A percentile compares a stretch with the other conserved stretches of the same genome.
These are phyloP conservation scores for Sylvietta virens DNA, from an alignment of 2,113 vertebrate species.

Conservation along the genomic window DNA sequence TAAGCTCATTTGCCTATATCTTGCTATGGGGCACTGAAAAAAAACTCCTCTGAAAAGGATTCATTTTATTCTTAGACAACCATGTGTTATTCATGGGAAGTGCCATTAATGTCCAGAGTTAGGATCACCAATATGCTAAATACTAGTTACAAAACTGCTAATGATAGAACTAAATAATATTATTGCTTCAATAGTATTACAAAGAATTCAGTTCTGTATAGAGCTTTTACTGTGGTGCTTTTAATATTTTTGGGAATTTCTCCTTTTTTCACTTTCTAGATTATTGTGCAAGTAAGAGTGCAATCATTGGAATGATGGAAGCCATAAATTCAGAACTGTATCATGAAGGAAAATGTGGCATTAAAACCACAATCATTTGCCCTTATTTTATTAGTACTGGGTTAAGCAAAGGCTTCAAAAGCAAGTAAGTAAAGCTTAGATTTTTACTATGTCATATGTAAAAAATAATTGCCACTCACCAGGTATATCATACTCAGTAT, in stretches of 20 bases:
- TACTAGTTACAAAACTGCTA: background rate
- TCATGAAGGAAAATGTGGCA: conserved; percentile 70
- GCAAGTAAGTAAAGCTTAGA: conserved; percentile 63
- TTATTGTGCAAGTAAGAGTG: conserved; percentile 76
- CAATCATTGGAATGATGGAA: conserved; percentile 78
- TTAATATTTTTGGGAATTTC: background rate
- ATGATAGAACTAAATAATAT: background rate
- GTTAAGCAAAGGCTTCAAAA: conserved; percentile 74
- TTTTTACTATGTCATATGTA: background rate
- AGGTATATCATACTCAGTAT: background rate
- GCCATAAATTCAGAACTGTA: conserved; percentile 76
- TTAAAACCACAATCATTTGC: conserved; percentile 85
- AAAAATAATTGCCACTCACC: background rate
- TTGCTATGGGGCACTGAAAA: background rate
- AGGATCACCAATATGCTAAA: background rate
- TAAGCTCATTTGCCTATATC: background rate
- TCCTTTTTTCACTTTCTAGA: conserved; percentile 63
- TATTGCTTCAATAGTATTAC: background rate
- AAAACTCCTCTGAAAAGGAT: background rate
- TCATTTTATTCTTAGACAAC: background rate
- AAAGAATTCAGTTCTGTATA: background rate
- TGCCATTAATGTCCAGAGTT: background rate
- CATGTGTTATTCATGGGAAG: background rate
- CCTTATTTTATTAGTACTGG: conserved; percentile 79
- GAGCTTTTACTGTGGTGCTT: background rate